Base-by-base conservation (phyloP, 2,888 invertebrate genomes). In the Dendrolimus houi region DNA sequence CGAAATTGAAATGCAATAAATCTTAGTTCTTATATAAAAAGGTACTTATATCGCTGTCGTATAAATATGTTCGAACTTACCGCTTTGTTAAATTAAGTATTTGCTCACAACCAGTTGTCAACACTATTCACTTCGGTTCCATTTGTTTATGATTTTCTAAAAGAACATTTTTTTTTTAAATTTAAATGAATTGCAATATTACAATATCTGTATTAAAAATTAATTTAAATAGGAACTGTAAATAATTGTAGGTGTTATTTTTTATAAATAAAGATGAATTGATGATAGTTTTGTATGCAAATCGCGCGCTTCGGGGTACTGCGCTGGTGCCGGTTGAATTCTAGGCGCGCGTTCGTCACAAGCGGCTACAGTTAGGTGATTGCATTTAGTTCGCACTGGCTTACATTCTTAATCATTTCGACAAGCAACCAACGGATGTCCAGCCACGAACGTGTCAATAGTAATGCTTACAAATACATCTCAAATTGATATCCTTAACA, bases 321-420 rank as follows among this genome's bases (percentile, higher is more conserved):
- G 67, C 71, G 70, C 17, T 52, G 56, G 67, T 70, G 70, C 53
- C 56, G 56, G 7, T 42, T 54, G 56, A 56, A 52, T 64, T 60
- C 64, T 67, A 67, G 59, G 70, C 70, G 71, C 75, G 83, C 86
- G 85, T 81, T 80, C 79, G 81, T 61, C 72, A 69, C 79, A 67
- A 74, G 71, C 81, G 81, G 75, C 74, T 72, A 78, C 82, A 62
- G 75, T 74, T 72, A 71, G 78, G 73, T 78, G 85, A 87, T 87
- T 88, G 87, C 79, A 75, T 75, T 79, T 73, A 70, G 76, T 77
- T 80, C 69, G 73, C 69, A 75, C 77, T 71, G 76, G 77, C 81
- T 81, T 67, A 72, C 75, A 75, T 75, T 86, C 83, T 83, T 85
- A 85, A 84, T 82, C 75, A 83, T 82, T 82, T 82, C 76, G 75